These are phyloP conservation scores for Drosophila nikananu DNA, from an alignment of 1,140 invertebrate genomes.

Conservation along the genomic window DNA sequence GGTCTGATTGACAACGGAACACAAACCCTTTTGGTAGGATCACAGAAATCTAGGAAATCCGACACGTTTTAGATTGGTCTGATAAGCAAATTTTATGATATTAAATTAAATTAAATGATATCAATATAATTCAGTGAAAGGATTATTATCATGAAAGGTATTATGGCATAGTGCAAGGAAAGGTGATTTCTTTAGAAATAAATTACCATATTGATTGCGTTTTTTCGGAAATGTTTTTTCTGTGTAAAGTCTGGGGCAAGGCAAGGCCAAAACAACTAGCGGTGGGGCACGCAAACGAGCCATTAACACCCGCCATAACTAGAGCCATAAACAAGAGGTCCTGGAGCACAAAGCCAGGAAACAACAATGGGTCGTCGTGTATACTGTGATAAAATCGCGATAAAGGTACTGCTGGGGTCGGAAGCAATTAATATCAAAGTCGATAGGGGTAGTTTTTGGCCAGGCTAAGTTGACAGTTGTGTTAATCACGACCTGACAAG, in stretches of 20 bases:
- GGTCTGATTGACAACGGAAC: neutral
- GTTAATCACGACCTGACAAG: slow-evolving; percentile 6
- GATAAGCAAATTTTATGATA: no score
- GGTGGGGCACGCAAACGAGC: slow-evolving; percentile 67
- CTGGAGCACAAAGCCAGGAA: slow-evolving; percentile 23
- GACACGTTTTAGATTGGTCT: no score
- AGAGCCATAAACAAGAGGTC: slow-evolving; percentile 41
- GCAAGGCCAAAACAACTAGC: slow-evolving; percentile 30
- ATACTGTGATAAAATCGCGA: slow-evolving; percentile 39
- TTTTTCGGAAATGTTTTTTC: slow-evolving; percentile 1
- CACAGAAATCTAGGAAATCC: no score
- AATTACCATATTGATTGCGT: slow-evolving; percentile 2
- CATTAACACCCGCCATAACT: slow-evolving; percentile 73
- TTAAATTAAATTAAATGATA: no score
- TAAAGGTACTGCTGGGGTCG: slow-evolving; percentile 16
- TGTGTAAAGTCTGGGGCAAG: slow-evolving; percentile 18
- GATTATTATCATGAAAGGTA: neutral
- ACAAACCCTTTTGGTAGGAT: neutral
- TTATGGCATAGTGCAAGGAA: no score
- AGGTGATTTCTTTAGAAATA: neutral
- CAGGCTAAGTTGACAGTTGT: neutral
- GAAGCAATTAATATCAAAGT: slow-evolving; percentile 10
- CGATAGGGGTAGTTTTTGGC: slow-evolving; percentile 11
- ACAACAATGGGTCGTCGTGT: slow-evolving; percentile 19
- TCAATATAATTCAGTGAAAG: neutral